Base-by-base conservation (phyloP, 30 jellyfish, hydroid and myxozoan genomes). In the Pelagia noctiluca region DNA sequence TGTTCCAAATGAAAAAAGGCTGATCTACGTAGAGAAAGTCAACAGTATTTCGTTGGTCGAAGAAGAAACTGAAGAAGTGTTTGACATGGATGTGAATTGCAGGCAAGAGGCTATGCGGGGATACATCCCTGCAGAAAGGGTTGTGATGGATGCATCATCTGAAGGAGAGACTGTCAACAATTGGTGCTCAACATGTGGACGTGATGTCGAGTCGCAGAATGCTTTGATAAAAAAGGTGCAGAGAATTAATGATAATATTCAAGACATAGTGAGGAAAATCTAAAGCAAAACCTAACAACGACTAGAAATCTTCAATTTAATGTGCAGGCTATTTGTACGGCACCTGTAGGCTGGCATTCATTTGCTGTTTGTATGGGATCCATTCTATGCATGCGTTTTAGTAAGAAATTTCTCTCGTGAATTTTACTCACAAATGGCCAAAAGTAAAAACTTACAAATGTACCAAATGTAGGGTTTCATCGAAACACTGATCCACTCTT, bases 1-100 rank as follows among this genome's bases (percentile, higher is more conserved):
- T 22, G 80, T 82, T 18, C 92, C 92, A 16, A 75, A 37, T 1
- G 92, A 82, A n/a, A 82, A 82, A 73, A 68, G 86, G 57, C 85
- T 82, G 33, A 53, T 82, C 42, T 82, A 82, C 38, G 92, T 82
- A 16, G 92, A 82, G 61, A 68, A 52, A 54, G 75, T 70, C 63
- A 34, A 74, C 36, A 68, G 79, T 62, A 67, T 66, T 19, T 26
- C 24, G 24, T 68, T 28, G 30, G 34, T 75, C 2, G 49, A 50
- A 29, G 92, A 82, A 22, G 68, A 52, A 3, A 3, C 68, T 3
- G 26, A 82, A 24, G 85, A 80, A 19, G 92, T 82, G 23, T 82
- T 82, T 57, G 11, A 75, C 33, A 16, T 69, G 53, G 92, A 68
- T 63, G 38, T 69, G 26, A 83, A 82, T 5, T 8, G 74, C 42